phyloP scores from a whole-genome alignment of 2,797 vertebrate genomes.

The Manis crassicaudata region DNA sequence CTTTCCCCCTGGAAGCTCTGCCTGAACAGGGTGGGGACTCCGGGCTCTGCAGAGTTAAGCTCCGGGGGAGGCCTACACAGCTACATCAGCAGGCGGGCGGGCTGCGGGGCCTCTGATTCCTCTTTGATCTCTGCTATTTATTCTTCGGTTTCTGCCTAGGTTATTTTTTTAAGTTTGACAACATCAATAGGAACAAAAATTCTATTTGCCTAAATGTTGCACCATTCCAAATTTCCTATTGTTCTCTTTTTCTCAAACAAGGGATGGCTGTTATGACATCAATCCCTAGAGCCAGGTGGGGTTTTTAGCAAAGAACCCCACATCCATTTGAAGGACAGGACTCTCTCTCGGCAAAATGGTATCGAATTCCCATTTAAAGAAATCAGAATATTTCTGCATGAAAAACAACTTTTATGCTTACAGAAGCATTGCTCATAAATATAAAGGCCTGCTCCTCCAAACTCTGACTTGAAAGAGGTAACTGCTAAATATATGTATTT shows the following conservation, averaged over 20 bases:
- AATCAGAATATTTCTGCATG: rapidly evolving
- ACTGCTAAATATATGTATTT: not conserved
- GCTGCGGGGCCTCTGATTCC: not conserved
- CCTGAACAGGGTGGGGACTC: rapidly evolving
- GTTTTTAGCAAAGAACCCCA: not conserved
- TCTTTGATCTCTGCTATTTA: not conserved
- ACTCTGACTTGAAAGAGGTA: not conserved
- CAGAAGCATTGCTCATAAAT: not conserved
- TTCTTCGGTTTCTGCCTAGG: not conserved
- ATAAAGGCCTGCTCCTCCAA: not conserved
- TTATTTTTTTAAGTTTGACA: not conserved
- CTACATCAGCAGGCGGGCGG: not conserved
- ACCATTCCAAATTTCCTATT: not conserved
- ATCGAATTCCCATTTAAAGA: not conserved
- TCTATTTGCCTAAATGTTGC: not conserved
- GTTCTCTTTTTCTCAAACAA: not conserved
- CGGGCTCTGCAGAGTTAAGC: not conserved
- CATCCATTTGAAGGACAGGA: not conserved
- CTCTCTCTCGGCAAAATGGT: not conserved
- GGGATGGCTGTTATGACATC: not conserved
- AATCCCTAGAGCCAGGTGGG: not conserved
- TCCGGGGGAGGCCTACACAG: not conserved
- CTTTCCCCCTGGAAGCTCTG: not conserved
- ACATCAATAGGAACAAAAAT: not conserved
- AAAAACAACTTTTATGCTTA: not conserved